A percentile compares a stretch with the other conserved stretches of the same genome.
Evolutionary conservation across 2,797 vertebrate species (phyloP).

Genomic region (Chaetodon trifasciatus): DNA sequence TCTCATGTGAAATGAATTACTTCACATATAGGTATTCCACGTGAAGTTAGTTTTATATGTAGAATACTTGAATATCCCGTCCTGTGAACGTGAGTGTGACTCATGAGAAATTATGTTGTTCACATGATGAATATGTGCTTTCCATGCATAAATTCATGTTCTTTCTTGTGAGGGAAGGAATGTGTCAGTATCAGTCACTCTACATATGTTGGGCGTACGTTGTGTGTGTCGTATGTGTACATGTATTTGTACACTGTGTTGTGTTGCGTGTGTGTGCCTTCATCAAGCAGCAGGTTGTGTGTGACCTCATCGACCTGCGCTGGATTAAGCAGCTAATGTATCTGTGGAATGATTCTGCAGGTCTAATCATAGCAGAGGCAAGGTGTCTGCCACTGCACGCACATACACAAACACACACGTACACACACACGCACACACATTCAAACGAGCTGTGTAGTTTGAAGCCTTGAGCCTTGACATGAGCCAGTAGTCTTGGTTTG

Average conservation of each 20-base stretch:
- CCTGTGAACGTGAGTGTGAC: not conserved
- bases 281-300: constrained; percentile 24
- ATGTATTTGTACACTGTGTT: not conserved
- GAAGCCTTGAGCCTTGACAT: constrained; percentile 28
- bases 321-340: constrained; percentile 61
- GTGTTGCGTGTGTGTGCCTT: constrained; percentile 18
- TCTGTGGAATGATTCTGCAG: constrained; percentile 52
- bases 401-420: constrained; percentile 5
- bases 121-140: not conserved
- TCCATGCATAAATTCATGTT: not conserved
- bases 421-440: constrained; percentile 8
- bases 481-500: constrained; percentile 37
- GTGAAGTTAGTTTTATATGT: not conserved
- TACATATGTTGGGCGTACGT: not conserved
- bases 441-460: not conserved
- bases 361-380: constrained; percentile 59
- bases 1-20: not conserved
- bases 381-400: constrained; percentile 41
- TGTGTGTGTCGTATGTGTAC: not conserved
- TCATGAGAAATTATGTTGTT: not conserved
- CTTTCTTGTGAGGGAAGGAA: not conserved
- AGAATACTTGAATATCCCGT: not conserved
- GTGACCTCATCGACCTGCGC: constrained; percentile 45
- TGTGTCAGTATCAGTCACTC: not conserved
- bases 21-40: not conserved